Conservation (phyloP, 1,140 invertebrate species). For the Drosophila triauraria region DNA sequence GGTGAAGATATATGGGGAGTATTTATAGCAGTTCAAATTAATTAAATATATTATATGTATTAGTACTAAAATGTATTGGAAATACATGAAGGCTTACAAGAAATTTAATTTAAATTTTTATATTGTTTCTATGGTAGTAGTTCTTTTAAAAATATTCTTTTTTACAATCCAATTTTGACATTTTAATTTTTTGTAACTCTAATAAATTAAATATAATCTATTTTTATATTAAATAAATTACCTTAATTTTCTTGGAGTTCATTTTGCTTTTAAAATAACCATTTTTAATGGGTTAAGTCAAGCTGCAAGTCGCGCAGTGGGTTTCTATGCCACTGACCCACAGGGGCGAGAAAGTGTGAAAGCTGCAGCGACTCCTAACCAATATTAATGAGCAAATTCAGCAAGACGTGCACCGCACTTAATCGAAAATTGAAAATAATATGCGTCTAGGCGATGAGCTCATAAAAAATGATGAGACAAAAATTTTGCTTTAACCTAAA, state of each 20-base stretch:
- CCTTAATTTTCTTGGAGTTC: no score
- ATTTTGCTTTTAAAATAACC: no score
- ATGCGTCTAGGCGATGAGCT: slow-evolving; percentile 32
- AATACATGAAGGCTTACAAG: no score
- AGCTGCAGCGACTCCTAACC: slow-evolving; percentile 52
- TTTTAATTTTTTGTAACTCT: not conserved
- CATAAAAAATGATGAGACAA: slow-evolving; percentile 40
- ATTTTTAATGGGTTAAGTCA: slow-evolving; percentile 25
- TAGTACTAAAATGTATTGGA: no score
- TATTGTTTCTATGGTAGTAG: no score
- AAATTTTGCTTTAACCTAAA: not conserved
- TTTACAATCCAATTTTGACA: not conserved
- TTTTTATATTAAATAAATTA: no score
- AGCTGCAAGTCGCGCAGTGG: slow-evolving; percentile 57
- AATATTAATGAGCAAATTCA: slow-evolving; percentile 74
- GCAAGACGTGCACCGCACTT: slow-evolving; percentile 60
- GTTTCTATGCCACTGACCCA: slow-evolving; percentile 64
- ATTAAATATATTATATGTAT: not conserved
- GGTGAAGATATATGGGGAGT: not conserved
- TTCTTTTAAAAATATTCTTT: no score
- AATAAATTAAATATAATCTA: no score
- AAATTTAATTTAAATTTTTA: no score
- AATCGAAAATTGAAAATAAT: slow-evolving; percentile 69
- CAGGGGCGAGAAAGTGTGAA: slow-evolving; percentile 7
- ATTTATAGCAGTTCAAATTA: not conserved